Base-by-base conservation (phyloP, 2,797 vertebrate species). In the Poecilia velifera region DNA sequence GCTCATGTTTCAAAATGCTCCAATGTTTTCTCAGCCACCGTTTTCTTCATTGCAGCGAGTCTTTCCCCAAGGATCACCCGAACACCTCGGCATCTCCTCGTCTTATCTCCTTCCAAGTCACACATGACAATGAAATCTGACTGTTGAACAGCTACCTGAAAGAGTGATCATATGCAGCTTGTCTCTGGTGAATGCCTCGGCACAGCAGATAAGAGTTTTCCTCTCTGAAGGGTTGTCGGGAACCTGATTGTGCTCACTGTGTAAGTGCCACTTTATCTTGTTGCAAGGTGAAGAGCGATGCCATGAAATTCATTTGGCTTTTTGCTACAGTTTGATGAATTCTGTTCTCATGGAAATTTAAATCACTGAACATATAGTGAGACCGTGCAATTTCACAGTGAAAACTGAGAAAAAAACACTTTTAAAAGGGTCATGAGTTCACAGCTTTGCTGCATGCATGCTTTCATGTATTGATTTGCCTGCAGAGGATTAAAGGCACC, bases 121-220 rank as follows among this genome's bases (percentile, higher is more conserved):
- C n/a, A 71, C 13, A 71, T 28, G 87, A 90, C 89, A 90, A 80
- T 89, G 82, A 87, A 90, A 91, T 85, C 86, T 82, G 83, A 82
- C 51, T 83, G 86, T 86, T 88, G 89, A 89, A 84, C 86, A 87
- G 73, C 81, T 68, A 9, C 71, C 77, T 90, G 89, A 91, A 88
- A 83, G 78, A 51, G 55, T 88, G 89, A 93, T 90, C 85, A 84
- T 78, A 89, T 18, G 87, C 88, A 74, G 70, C 73, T 0, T 82
- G 76, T 89, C 86, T 89, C 84, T 4, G 82, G 77, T 70, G 78
- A 80, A 75, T 39, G 77, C 41, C 34, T 82, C 4, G 12, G n/a
- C 47, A 51, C 20, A 3, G 66, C 45, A 89, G 79, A 86, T 82
- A 85, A 87, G 84, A 77, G 41, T 46, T 64, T 74, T 81, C 68